Evolutionary conservation across 2,888 invertebrate genomes (phyloP).

Genomic region (Nyleta sp.): DNA sequence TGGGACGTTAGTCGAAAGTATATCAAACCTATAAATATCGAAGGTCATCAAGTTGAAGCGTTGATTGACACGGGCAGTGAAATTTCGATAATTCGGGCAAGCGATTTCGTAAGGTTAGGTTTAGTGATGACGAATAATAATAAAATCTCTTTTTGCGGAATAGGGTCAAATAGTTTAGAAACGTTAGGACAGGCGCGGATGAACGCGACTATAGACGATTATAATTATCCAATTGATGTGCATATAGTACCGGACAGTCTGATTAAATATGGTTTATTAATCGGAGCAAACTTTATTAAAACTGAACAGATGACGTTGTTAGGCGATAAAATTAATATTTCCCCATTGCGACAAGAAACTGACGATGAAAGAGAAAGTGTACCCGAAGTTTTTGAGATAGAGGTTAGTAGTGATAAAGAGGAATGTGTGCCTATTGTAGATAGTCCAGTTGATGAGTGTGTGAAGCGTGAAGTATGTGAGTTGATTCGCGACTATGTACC

Average conservation of each 20-base stretch:
- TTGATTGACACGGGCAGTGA: constrained; percentile 51
- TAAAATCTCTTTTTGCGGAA: constrained; percentile 36
- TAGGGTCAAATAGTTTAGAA: constrained; percentile 21
- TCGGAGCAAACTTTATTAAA: constrained; percentile 50
- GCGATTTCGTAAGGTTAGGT: constrained; percentile 30
- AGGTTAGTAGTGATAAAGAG: not conserved
- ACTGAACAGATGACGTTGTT: constrained; percentile 13
- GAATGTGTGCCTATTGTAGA: constrained; percentile 4
- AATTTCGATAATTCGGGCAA: constrained; percentile 29
- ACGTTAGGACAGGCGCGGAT: constrained; percentile 31
- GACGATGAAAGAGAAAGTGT: not conserved
- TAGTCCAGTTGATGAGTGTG: not conserved
- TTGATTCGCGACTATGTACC: constrained; percentile 44
- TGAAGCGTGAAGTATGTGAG: constrained; percentile 10
- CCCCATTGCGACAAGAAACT: not conserved
- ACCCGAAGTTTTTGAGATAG: constrained; percentile 24
- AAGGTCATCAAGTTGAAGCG: constrained; percentile 5
- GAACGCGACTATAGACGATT: constrained; percentile 31
- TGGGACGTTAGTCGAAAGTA: too few relatives aligned
- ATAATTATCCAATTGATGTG: constrained; percentile 27
- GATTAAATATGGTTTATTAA: constrained; percentile 34
- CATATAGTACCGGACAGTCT: constrained; percentile 47
- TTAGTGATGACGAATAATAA: not conserved
- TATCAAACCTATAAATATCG: constrained; percentile 12
- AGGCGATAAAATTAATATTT: not conserved